Base-by-base conservation (phyloP, 2,888 invertebrate genomes). In the Elegia similella region DNA sequence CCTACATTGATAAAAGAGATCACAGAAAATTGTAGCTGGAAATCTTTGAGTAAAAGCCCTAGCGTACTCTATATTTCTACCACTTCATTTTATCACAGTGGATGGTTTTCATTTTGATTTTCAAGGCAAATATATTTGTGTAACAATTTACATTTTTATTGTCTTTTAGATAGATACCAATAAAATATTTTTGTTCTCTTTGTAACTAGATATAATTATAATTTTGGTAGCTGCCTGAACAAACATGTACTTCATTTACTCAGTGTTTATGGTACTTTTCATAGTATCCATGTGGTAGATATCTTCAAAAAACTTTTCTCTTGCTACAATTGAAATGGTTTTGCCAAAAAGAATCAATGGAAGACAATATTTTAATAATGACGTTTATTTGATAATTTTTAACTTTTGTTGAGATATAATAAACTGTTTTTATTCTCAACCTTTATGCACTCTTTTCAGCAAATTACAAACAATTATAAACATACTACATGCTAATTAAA, bases 21-120 rank as follows among this genome's bases (percentile, higher is more conserved):
- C 92, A 92, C 92, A 92, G 92, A 92, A 91, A 92, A 92, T 91
- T 90, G 92, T 92, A 92, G 92, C 92, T 91, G 91, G 90, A 91
- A 92, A 91, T 89, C 85, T 88, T 88, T 82, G 86, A 86, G 86
- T 89, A 84, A 84, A 84, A 82, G 80, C 78, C 81, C 87, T 88
- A 88, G 82, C 84, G 80, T 84, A 82, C 75, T 80, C 81, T 84
- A 80, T 71, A 78, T 76, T 75, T 87, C 85, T 89, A 89, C 90
- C 90, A 90, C 89, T 85, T 86, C 78, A 78, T 71, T 80, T 86
- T 91, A 90, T 91, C 91, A 91, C 91, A 90, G 89, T 80, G 85
- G 88, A 83, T 78, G 72, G 73, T 74, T 66, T 75, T 76, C 68
- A 68, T 80, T 78, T 81, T 74, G 76, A 80, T 79, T 80, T 84